Evolutionary conservation across 2,888 invertebrate species (phyloP).

Genomic region (Ischnus inquisitorius): DNA sequence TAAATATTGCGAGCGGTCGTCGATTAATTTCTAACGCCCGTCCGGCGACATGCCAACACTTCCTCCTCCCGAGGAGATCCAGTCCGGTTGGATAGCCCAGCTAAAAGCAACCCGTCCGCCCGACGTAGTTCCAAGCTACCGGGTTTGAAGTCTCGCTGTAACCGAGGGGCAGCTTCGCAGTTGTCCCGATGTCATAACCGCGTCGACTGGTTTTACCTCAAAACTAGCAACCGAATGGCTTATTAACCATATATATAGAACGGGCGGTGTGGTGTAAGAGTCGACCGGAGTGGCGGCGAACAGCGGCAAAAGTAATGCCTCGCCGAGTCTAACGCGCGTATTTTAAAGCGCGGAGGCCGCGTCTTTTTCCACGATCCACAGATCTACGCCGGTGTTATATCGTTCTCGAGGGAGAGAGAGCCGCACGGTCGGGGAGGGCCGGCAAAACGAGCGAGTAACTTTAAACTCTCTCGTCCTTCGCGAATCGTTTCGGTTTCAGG

Average conservation of each 20-base stretch:
- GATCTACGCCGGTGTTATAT: background rate
- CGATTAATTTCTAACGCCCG: background rate
- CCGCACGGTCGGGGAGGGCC: background rate
- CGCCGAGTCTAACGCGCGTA: background rate
- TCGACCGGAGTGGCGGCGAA: conserved; percentile 65
- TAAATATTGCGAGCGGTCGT: background rate
- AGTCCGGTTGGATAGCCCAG: conserved; percentile 19
- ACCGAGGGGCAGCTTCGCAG: conserved; percentile 52
- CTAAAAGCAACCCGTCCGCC: background rate
- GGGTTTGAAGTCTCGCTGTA: conserved; percentile 42
- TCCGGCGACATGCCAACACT: conserved; percentile 7
- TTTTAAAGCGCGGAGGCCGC: conserved; percentile 35
- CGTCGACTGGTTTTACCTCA: conserved; percentile 73
- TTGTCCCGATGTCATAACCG: conserved; percentile 70
- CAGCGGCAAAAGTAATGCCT: conserved; percentile 60
- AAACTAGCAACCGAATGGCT: conserved; percentile 66
- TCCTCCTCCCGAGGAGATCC: conserved; percentile 30
- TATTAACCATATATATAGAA: conserved; percentile 47
- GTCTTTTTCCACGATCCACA: background rate
- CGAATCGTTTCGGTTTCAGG: conserved; percentile 74
- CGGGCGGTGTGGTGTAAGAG: conserved; percentile 24
- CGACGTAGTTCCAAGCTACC: conserved; percentile 42
- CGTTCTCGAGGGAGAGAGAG: conserved; percentile 41
- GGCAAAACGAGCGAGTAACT: conserved; percentile 53
- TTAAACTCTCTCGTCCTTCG: conserved; percentile 73